Base-by-base conservation (phyloP, 2,113 vertebrate species). In the Sphaerodactylus townsendi region DNA sequence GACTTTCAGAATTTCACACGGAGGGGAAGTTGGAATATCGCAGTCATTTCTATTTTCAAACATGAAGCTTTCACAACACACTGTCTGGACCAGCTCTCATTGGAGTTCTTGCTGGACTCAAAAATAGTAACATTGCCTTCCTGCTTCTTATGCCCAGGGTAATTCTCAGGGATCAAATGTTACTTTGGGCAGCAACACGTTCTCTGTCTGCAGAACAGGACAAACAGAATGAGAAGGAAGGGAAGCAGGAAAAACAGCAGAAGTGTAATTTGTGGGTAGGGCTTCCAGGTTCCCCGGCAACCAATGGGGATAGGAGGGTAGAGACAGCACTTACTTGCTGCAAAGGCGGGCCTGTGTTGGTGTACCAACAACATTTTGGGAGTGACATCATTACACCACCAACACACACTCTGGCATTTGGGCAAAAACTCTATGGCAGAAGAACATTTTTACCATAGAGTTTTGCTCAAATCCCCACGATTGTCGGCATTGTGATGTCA, bases 51-150 rank as follows among this genome's bases (percentile, higher is more conserved):
- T 82, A 73, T 85, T 89, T 89, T 74, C 87, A 87, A 90, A 77
- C 86, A 72, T 78, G 68, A 86, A 90, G 83, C 66, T 86, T 92
- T 83, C 84, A 5, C 68, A 62, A 44, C 85, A 44, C 85, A 56
- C 65, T 82, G 88, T 28, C 33, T 33, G 30, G 65, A 69, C 82
- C n/a, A 87, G 88, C 11, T 10, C 28, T 82, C 76, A 79, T 37
- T 89, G 85, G 48, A 76, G 88, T 86, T 82, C 73, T 84, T 83
- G 6, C 28, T 81, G 35, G 9, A 79, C 76, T 90, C 93, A 85
- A 93, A 95, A 93, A 93, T 78, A 93, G 90, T 33, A 92, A 79
- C 88, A 30, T 75, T 83, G 79, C 83, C 89, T 91, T 94, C 92
- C 92, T 89, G 86, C 90, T 91, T 91, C 82, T 91, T 59, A 33